Base-by-base conservation (phyloP, 2,797 vertebrate genomes). In the Steatocranus sp. region DNA sequence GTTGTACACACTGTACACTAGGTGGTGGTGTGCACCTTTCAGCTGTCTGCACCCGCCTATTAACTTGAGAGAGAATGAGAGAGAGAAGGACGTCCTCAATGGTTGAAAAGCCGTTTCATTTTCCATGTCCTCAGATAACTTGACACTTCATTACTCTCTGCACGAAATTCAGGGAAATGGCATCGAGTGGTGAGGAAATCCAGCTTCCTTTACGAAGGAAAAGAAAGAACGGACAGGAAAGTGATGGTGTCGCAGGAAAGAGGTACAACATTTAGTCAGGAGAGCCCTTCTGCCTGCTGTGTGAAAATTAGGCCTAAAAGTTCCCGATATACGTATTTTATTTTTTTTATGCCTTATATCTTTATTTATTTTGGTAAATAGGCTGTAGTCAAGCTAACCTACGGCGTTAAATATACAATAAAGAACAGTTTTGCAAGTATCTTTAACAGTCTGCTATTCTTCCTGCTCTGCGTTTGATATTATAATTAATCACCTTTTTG, bases 401-500 rank as follows among this genome's bases (percentile, higher is more conserved):
- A 1, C 0, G 8, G 20, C 8, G 12, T 0, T 4, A 68, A 41
- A 68, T 41, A 9, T 17, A 41, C 43, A 43, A 68, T 3, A 3
- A 4, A 66, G 20, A 68, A 10, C 63, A 17, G 14, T 25, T 68
- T 68, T 68, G 12, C 8, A 68, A 25, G 8, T 25, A 17, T 43
- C 20, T 41, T 25, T 43, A 43, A 41, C 12, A 17, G 5, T 15
- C 61, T 23, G 36, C n/a, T 66, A 41, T 15, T 25, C n/a, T 15
- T 15, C 36, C 63, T 68, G 20, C 12, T 68, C 63, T 43, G 4
- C 6, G 38, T 4, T 43, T 25, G 38, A 5, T 25, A 17, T 68
- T 43, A 43, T 43, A 43, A 68, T 41, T 6, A 43, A 15, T 25
- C 20, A 10, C 20, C 1, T 1, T 43, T 68, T 43, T 68, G 36